These are phyloP conservation scores for Epinotia demarniana DNA, from an alignment of 2,888 invertebrate genomes.

Conservation along the genomic window DNA sequence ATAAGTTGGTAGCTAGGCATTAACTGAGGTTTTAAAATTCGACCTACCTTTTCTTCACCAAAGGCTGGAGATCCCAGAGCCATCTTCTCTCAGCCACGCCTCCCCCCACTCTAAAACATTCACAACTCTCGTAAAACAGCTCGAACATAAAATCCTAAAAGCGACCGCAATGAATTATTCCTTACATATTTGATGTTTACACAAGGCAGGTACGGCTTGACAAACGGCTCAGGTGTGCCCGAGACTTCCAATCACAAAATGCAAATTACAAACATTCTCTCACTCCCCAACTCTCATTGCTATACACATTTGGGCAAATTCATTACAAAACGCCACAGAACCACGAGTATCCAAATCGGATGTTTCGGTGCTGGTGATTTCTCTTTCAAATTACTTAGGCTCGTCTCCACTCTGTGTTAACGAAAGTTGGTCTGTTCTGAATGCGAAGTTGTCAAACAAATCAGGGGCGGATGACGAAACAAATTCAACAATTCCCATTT, in stretches of 20 bases:
- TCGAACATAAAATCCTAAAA: conserved; percentile 51
- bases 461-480: conserved; percentile 58
- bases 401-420: conserved; percentile 22
- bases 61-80: background rate
- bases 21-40: background rate
- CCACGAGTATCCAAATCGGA: background rate
- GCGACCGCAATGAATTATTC: conserved; percentile 59
- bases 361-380: conserved; percentile 13
- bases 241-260: conserved; percentile 65
- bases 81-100: conserved; percentile 1
- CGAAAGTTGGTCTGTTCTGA: conserved; percentile 37
- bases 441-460: conserved; percentile 51
- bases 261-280: conserved; percentile 62
- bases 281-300: conserved; percentile 54
- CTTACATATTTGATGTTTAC: conserved; percentile 63
- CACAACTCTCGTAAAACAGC: conserved; percentile 57
- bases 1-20: background rate
- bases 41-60: background rate
- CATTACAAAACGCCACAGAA: conserved; percentile 49
- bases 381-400: conserved; percentile 44
- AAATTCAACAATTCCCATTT: conserved; percentile 57
- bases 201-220: conserved; percentile 58
- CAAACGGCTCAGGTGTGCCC: conserved; percentile 63
- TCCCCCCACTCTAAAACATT: conserved; percentile 43
- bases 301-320: conserved; percentile 56